Conservation (phyloP, 2,888 invertebrate species). For the Eustalomyia histrio region DNA sequence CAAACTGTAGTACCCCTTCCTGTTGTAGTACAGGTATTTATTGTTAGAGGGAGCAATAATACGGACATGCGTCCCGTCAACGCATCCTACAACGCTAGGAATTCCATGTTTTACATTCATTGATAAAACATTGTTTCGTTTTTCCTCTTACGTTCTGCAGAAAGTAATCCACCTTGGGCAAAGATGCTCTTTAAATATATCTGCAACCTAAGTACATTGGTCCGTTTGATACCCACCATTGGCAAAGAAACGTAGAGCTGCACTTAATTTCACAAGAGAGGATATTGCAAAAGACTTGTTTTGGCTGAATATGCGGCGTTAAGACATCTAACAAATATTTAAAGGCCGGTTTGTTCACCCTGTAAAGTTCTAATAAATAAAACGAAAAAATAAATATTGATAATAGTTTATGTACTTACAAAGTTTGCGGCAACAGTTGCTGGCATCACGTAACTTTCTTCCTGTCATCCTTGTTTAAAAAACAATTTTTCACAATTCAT, state of each 20-base stretch:
- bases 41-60: no score
- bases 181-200: conserved; percentile 40
- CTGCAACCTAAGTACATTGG: conserved; percentile 22
- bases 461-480: conserved; percentile 13
- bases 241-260: conserved; percentile 29
- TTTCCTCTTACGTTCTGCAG: conserved; percentile 37
- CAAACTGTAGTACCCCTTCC: no score
- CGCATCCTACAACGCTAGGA: no score
- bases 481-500: conserved; percentile 12
- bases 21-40: no score
- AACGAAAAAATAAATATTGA: neutral
- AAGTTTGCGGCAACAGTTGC: conserved; percentile 36
- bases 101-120: conserved; percentile 37
- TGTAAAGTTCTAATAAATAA: conserved; percentile 16
- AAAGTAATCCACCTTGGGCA: conserved; percentile 45
- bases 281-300: conserved; percentile 45
- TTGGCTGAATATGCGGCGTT: conserved; percentile 18
- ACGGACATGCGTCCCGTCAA: no score
- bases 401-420: conserved; percentile 42
- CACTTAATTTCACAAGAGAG: conserved; percentile 29
- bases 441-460: conserved; percentile 25
- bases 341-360: conserved; percentile 13
- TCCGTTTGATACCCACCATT: conserved; percentile 27
- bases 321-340: conserved; percentile 51
- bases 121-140: conserved; percentile 12